These are phyloP conservation scores for Ophion costatus DNA, from an alignment of 2,888 invertebrate species.

Conservation along the genomic window DNA sequence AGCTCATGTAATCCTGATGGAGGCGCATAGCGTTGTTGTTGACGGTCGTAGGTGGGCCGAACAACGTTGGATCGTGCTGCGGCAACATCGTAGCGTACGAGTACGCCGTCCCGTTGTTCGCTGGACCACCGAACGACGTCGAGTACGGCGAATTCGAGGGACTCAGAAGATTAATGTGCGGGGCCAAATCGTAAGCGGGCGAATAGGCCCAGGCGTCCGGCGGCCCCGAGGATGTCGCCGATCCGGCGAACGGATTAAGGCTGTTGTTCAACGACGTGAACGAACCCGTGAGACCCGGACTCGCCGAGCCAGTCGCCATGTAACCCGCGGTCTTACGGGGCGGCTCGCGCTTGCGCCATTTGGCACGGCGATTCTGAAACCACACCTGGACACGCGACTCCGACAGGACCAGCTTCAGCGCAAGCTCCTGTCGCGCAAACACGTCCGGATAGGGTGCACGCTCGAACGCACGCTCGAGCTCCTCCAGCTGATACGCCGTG, in stretches of 20 bases:
- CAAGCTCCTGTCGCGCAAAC: slow-evolving; percentile 96
- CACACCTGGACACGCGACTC: slow-evolving; percentile 92
- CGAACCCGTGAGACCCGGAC: slow-evolving; percentile 79
- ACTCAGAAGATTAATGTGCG: slow-evolving; percentile 90
- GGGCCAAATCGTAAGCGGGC: slow-evolving; percentile 90
- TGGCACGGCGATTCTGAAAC: slow-evolving; percentile 96
- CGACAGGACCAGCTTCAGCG: slow-evolving; percentile 94
- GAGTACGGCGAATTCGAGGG: slow-evolving; percentile 88
- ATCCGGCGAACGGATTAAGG: slow-evolving; percentile 86
- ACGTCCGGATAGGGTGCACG: slow-evolving; percentile 98
- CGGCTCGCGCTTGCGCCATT: slow-evolving; percentile 97
- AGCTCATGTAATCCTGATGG: slow-evolving; percentile 88
- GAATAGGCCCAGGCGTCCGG: slow-evolving; percentile 93
- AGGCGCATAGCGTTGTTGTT: slow-evolving; percentile 84
- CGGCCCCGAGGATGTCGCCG: slow-evolving; percentile 85
- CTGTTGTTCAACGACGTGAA: slow-evolving; percentile 87
- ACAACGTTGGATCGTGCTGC: slow-evolving; percentile 90
- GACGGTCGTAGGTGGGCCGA: slow-evolving; percentile 84
- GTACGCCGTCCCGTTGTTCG: slow-evolving; percentile 81
- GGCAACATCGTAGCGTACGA: slow-evolving; percentile 86
- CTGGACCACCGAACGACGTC: slow-evolving; percentile 83
- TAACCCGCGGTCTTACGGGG: slow-evolving; percentile 91
- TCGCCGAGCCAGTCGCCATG: slow-evolving; percentile 82
- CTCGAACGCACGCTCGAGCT: slow-evolving; percentile 96
- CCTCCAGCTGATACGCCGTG: slow-evolving; percentile 97